phyloP scores from a whole-genome alignment of 1,140 invertebrate species.

The Diabrotica virgifera region DNA sequence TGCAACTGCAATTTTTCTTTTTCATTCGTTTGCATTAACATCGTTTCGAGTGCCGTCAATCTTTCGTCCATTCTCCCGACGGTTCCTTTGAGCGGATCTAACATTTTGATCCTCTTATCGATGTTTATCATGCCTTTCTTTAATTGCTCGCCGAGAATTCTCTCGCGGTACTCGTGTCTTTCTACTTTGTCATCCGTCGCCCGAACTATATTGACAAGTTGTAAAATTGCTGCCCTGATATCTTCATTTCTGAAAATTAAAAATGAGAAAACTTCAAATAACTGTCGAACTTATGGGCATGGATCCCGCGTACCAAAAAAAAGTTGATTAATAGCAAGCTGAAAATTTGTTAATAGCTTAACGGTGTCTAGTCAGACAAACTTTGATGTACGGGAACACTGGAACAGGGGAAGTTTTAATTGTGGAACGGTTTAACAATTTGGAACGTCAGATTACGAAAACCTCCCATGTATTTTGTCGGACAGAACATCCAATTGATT shows the following conservation, averaged over 20 bases:
- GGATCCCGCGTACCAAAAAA: too few species aligned
- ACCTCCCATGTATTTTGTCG: too few species aligned
- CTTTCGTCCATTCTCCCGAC: constrained; percentile 64
- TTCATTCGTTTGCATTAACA: constrained; percentile 66
- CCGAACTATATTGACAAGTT: constrained; percentile 76
- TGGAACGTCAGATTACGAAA: too few species aligned
- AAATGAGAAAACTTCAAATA: too few species aligned
- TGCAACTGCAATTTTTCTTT: constrained; percentile 65
- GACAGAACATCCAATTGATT: too few species aligned
- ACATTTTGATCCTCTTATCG: constrained; percentile 67
- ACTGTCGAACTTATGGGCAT: too few species aligned
- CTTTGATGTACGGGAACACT: too few species aligned
- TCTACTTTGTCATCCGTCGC: constrained; percentile 79
- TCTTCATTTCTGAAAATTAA: constrained; percentile 67
- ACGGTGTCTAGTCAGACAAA: too few species aligned
- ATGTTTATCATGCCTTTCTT: constrained; percentile 68
- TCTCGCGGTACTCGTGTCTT: constrained; percentile 77
- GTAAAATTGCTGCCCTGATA: constrained; percentile 75
- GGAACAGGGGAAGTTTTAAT: too few species aligned
- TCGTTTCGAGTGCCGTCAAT: constrained; percentile 66
- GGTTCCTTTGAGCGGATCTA: constrained; percentile 63
- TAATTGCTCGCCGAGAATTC: constrained; percentile 71
- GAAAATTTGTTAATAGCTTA: too few species aligned
- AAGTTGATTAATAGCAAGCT: too few species aligned
- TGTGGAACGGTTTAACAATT: too few species aligned